A percentile compares a stretch with the other conserved stretches of the same genome.
These are phyloP conservation scores for Bunonema sp. DNA, from an alignment of 2,888 invertebrate genomes.

Conservation along the genomic window DNA sequence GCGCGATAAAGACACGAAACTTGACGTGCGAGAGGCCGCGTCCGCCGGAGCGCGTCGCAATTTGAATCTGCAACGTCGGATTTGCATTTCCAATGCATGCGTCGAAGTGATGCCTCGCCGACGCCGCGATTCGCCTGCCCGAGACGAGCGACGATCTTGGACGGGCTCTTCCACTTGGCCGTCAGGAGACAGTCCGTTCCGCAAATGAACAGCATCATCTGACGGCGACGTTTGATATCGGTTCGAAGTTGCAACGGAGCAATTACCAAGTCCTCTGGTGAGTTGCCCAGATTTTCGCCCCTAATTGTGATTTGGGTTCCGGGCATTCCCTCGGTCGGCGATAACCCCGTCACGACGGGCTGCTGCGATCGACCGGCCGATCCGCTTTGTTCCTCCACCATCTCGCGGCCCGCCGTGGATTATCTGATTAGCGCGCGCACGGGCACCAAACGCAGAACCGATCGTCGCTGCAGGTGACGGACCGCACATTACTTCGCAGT, in stretches of 20 bases:
- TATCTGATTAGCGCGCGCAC: no score
- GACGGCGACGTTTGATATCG: conserved; percentile 52
- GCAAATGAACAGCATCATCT: conserved; percentile 63
- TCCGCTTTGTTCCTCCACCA: no score
- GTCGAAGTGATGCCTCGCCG: conserved; percentile 57
- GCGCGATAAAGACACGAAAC: conserved; percentile 56
- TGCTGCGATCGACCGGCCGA: no score
- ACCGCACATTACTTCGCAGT: no score
- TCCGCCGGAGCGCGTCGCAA: conserved; percentile 71
- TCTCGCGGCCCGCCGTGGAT: no score
- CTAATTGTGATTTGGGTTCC: conserved; percentile 53
- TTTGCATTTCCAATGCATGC: neutral
- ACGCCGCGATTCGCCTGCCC: conserved; percentile 70
- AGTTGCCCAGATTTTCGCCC: conserved; percentile 80
- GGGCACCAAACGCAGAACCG: no score
- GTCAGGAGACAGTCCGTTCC: conserved; percentile 82
- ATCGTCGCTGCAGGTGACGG: no score
- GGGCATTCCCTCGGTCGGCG: conserved; percentile 74
- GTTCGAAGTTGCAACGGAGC: no score
- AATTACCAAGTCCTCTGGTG: conserved; percentile 67
- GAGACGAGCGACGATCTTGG: conserved; percentile 86
- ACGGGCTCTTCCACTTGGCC: conserved; percentile 79
- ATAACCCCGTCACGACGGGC: conserved; percentile 69
- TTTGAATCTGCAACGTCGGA: conserved; percentile 52
- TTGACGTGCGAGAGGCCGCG: conserved; percentile 71